phyloP scores from a whole-genome alignment of 2,113 vertebrate genomes.

The Melanerpes formicivorus region DNA sequence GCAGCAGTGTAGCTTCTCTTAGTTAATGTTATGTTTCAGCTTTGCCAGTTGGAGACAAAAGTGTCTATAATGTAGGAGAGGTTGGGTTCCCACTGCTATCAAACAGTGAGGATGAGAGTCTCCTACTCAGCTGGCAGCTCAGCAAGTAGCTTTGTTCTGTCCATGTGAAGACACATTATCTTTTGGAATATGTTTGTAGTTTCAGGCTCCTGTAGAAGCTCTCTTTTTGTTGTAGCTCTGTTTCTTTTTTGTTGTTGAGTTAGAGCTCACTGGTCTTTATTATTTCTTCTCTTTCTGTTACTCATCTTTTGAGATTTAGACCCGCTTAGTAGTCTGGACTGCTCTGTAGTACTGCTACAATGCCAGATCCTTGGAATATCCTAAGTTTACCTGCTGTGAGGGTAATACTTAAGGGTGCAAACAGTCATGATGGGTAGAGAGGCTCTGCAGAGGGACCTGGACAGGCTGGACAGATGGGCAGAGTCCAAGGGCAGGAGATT shows the following conservation, averaged over 20 bases:
- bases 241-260: background rate
- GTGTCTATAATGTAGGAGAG: background rate
- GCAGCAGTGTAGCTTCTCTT: background rate
- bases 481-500: no score
- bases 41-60: background rate
- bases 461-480: no score
- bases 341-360: background rate
- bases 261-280: background rate
- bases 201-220: background rate
- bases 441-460: no score
- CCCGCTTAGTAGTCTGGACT: background rate
- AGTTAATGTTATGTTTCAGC: background rate
- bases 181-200: background rate
- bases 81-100: background rate
- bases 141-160: background rate
- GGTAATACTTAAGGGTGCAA: background rate
- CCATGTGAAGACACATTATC: background rate
- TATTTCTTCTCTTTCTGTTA: background rate
- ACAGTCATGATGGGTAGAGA: background rate
- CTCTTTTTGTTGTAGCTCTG: background rate
- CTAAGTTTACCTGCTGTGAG: background rate
- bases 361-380: background rate
- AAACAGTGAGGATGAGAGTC: background rate
- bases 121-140: background rate
- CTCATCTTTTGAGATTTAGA: background rate